Evolutionary conservation across 2,113 vertebrate species (phyloP), one percentile per base, ranked within the genome.

Genomic region (Cairina moschata): DNA sequence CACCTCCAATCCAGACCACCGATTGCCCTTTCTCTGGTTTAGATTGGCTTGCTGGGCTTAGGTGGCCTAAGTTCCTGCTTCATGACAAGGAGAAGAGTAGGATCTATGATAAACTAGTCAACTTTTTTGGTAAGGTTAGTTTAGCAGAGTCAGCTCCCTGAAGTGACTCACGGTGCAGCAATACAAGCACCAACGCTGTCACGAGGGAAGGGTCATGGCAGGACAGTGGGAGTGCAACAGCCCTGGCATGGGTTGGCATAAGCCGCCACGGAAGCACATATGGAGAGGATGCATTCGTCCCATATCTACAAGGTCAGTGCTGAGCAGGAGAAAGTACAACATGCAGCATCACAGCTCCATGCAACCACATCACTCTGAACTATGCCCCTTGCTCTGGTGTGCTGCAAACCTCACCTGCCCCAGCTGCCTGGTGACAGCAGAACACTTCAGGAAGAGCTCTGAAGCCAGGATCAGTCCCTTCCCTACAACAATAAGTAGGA

Each of bases 191-290:
- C 66, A 68, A 4, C 1, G 32, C 54, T 36, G 26, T 28, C 68
- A 83, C 0, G 1, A 86, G 17, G 23, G 20, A 76, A 74, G 25
- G 23, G 58, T 26, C 15, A 1, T 5, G 58, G 32, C 1, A 6
- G 40, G 34, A 76, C 16, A 50, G 50, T 11, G 28, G 42, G 79
- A 80, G 63, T 50, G 25, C 40, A 83, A 40, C 34, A 66, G 8
- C 26, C 2, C 1, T 80, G 58, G 10, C 28, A 18, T 62, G 36
- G 50, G 34, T 1, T 80, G 82, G n/a, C 0, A 0, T 12, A 52
- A 93, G 7, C 34, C 82, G 56, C 83, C 2, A 1, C 18, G 54
- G 38, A 73, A 79, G 32, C 23, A 26, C 17, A 5, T 4, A 7
- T 17, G 26, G 26, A 46, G 26, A 54, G 31, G 71, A 6, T 68